These are phyloP conservation scores for Phlogophora meticulosa DNA, from an alignment of 2,888 invertebrate species.

Conservation along the genomic window DNA sequence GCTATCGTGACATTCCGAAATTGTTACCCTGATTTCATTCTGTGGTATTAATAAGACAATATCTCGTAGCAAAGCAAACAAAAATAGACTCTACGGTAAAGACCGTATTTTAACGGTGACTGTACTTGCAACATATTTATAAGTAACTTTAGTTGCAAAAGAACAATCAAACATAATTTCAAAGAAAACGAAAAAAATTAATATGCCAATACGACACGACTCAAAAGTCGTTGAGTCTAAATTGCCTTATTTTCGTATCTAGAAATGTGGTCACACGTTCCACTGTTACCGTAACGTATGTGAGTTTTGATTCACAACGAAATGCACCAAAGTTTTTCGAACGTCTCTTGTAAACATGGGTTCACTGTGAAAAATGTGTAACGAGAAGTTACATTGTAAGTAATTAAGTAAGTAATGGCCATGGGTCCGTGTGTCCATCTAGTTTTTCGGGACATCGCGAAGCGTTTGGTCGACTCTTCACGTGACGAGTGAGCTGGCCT, in stretches of 20 bases:
- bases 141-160: neutral
- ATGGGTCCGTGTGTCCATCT: too few relatives aligned
- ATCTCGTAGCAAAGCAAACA: too few relatives aligned
- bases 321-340: constrained; percentile 69
- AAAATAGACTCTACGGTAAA: too few relatives aligned
- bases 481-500: too few relatives aligned
- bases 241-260: constrained; percentile 48
- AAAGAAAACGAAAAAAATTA: neutral
- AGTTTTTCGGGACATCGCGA: too few relatives aligned
- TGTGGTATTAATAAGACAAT: too few relatives aligned
- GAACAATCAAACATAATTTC: neutral
- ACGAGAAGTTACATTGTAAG: neutral
- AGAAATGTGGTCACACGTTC: constrained; percentile 76
- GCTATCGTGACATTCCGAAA: too few relatives aligned
- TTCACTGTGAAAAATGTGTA: constrained; percentile 29
- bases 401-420: neutral
- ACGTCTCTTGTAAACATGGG: constrained; percentile 62
- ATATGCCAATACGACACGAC: constrained; percentile 4
- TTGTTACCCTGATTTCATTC: too few relatives aligned
- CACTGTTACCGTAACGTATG: constrained; percentile 78
- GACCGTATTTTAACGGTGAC: too few relatives aligned
- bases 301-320: constrained; percentile 81
- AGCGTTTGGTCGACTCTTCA: too few relatives aligned
- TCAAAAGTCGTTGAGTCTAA: constrained; percentile 64
- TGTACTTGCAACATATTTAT: too few relatives aligned